Evolutionary conservation across 1,140 invertebrate species (phyloP).

Genomic region (Metopolophium dirhodum): DNA sequence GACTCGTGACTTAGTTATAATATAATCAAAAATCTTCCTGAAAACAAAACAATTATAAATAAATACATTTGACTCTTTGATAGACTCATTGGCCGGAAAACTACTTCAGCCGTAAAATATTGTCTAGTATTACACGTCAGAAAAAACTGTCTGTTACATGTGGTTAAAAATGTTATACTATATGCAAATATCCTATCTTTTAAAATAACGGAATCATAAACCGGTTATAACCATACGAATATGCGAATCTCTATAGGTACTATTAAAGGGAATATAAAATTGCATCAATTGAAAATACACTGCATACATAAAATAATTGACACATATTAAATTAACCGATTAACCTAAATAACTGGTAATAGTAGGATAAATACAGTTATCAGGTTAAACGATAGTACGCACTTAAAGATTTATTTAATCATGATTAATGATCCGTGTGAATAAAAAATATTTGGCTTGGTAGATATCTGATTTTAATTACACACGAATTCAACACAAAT

Average conservation of each 20-base stretch:
- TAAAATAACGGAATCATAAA: conserved; percentile 20
- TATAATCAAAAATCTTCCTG: neutral
- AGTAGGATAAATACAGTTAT: neutral
- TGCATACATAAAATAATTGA: neutral
- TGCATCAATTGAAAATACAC: neutral
- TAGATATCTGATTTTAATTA: neutral
- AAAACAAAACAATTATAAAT: conserved; percentile 29
- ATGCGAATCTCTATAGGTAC: neutral
- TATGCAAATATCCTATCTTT: neutral
- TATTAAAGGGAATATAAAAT: conserved; percentile 18
- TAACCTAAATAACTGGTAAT: neutral
- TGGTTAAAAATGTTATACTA: neutral
- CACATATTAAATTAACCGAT: neutral
- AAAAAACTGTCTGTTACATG: neutral
- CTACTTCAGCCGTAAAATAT: neutral
- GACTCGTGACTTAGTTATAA: neutral
- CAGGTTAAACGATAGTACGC: neutral
- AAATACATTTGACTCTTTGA: neutral
- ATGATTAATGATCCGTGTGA: neutral
- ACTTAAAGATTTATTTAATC: too few species aligned
- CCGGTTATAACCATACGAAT: neutral
- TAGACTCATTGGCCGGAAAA: neutral
- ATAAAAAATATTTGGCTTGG: neutral
- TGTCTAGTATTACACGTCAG: neutral
- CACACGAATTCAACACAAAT: neutral